These are phyloP conservation scores for Troides aeacus DNA, from an alignment of 2,888 invertebrate genomes.

Conservation along the genomic window DNA sequence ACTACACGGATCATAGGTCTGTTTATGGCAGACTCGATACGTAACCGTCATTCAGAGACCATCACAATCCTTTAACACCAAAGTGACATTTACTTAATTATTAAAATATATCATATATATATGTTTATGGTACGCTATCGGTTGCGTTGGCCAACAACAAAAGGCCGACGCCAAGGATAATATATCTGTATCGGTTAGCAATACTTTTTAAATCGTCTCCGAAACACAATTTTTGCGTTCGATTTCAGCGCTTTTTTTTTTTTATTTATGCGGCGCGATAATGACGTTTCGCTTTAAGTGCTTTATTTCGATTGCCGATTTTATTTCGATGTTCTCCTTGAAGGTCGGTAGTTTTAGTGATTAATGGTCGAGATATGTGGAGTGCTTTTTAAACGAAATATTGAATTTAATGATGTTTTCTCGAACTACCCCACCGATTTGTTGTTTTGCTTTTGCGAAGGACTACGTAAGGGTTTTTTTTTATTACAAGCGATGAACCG, in stretches of 20 bases:
- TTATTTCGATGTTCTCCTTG: constrained; percentile 78
- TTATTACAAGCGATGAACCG: too few relatives aligned
- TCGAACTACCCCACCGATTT: constrained; percentile 51
- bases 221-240: constrained; percentile 80
- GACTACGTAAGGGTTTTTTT: background rate
- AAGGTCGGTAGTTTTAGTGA: constrained; percentile 79
- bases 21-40: too few relatives aligned
- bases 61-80: too few relatives aligned
- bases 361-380: constrained; percentile 78
- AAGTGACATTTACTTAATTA: too few relatives aligned
- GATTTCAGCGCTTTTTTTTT: constrained; percentile 69
- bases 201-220: constrained; percentile 77
- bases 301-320: constrained; percentile 80
- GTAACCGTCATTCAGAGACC: too few relatives aligned
- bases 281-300: constrained; percentile 80
- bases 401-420: constrained; percentile 79
- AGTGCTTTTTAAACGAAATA: constrained; percentile 80
- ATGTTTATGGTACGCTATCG: too few relatives aligned
- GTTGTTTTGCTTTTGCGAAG: constrained; percentile 21
- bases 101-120: background rate
- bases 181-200: constrained; percentile 52
- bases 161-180: constrained; percentile 10
- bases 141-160: constrained; percentile 7
- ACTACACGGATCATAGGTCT: too few relatives aligned
- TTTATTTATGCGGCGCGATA: constrained; percentile 80